phyloP scores from a whole-genome alignment of 2,888 invertebrate species.

The Eudiplozoon nipponicum region DNA sequence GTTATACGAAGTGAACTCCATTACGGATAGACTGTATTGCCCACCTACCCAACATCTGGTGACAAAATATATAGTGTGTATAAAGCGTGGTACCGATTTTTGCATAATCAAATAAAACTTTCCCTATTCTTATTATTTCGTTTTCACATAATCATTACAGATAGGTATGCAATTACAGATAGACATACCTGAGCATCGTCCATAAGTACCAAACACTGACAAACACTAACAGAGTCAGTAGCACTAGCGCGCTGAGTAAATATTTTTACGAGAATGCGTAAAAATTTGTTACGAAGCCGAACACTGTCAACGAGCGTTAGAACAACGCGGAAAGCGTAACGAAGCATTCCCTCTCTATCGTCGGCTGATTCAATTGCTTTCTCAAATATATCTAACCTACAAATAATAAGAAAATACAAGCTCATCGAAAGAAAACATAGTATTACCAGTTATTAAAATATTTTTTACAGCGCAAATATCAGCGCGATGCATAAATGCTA shows the following conservation, averaged over 20 bases:
- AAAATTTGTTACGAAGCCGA: slow-evolving; percentile 10
- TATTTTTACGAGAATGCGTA: slow-evolving; percentile 10
- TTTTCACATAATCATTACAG: not conserved
- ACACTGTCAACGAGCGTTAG: slow-evolving; percentile 12
- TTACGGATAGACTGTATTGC: too few relatives aligned
- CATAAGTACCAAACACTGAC: slow-evolving; percentile 66
- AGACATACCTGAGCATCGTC: slow-evolving; percentile 42
- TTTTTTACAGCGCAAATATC: too few relatives aligned
- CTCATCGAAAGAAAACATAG: not conserved
- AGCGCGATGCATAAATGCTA: too few relatives aligned
- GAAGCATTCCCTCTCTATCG: slow-evolving; percentile 18
- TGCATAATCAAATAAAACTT: too few relatives aligned
- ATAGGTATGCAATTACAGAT: not conserved
- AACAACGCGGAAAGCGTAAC: slow-evolving; percentile 11
- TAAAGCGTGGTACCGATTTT: too few relatives aligned
- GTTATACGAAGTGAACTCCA: too few relatives aligned
- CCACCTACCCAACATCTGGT: too few relatives aligned
- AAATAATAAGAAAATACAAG: not conserved
- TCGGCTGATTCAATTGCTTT: slow-evolving; percentile 52
- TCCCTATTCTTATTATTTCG: too few relatives aligned
- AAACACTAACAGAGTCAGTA: slow-evolving; percentile 17
- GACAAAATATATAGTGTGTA: too few relatives aligned
- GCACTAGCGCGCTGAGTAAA: slow-evolving; percentile 10
- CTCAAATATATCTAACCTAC: slow-evolving; percentile 69
- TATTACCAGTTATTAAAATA: too few relatives aligned